Evolutionary conservation across 2,888 invertebrate genomes (phyloP).

Genomic region (Dyspetes luteomarginatus): DNA sequence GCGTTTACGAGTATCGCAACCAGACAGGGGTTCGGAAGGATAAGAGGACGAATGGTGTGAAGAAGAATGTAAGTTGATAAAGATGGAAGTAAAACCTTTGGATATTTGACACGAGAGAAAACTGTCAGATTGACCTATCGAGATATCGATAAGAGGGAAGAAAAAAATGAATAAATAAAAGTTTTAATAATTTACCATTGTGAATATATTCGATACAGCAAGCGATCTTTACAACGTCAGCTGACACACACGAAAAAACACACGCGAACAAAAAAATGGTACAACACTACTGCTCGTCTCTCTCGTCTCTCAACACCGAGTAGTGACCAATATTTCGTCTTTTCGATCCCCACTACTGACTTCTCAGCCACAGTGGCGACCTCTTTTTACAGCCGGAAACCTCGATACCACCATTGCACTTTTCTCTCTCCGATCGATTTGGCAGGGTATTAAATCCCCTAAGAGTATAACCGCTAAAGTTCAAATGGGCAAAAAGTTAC

Average conservation of each 20-base stretch:
- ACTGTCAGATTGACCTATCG: conserved; percentile 23
- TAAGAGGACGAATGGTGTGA: background rate
- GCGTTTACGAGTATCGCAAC: background rate
- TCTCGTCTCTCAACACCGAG: background rate
- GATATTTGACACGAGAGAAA: conserved; percentile 37
- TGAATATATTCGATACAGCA: conserved; percentile 34
- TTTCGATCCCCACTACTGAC: conserved; percentile 8
- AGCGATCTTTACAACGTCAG: conserved; percentile 45
- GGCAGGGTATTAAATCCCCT: no score
- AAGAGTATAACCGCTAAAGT: no score
- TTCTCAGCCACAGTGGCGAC: conserved; percentile 42
- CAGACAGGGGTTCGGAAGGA: background rate
- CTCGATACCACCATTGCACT: background rate
- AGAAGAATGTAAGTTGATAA: conserved; percentile 46
- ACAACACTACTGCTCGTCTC: conserved; percentile 37
- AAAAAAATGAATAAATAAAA: background rate
- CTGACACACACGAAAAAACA: conserved; percentile 60
- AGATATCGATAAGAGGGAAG: background rate
- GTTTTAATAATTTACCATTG: conserved; percentile 42
- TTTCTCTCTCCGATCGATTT: background rate
- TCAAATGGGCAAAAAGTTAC: no score
- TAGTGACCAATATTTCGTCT: conserved; percentile 59
- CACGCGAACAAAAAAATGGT: conserved; percentile 37
- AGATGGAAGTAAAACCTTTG: conserved; percentile 62
- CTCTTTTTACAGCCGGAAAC: conserved; percentile 10